These are phyloP conservation scores for Mylabris sibirica DNA, from an alignment of 2,888 invertebrate genomes.

Conservation along the genomic window DNA sequence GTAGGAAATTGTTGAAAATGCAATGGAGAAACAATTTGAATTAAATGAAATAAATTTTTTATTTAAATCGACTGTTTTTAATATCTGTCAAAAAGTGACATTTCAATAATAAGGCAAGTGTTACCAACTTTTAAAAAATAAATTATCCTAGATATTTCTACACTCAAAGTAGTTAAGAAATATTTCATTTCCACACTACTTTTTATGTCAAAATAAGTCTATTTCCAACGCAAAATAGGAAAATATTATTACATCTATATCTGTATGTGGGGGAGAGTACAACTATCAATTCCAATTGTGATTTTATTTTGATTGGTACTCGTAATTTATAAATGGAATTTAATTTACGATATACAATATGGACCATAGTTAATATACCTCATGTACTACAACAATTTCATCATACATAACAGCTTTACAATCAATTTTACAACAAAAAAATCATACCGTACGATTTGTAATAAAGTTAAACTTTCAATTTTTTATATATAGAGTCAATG, in stretches of 20 bases:
- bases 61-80: too few species aligned
- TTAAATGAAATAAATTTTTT: too few species aligned
- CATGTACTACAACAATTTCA: not conserved
- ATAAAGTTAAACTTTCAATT: not conserved
- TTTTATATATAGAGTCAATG: not conserved
- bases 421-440: not conserved
- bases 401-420: not conserved
- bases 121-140: too few species aligned
- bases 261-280: slow-evolving; percentile 13
- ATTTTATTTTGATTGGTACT: slow-evolving; percentile 18
- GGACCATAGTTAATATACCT: not conserved
- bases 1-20: too few species aligned
- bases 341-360: slow-evolving; percentile 8
- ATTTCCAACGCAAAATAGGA: too few species aligned
- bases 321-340: slow-evolving; percentile 9
- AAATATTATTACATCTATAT: slow-evolving; percentile 23
- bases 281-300: slow-evolving; percentile 29
- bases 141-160: too few species aligned
- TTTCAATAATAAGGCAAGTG: too few species aligned
- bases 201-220: too few species aligned
- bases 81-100: too few species aligned
- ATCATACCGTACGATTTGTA: not conserved
- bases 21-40: too few species aligned
- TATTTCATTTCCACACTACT: too few species aligned
- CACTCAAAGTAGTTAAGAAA: too few species aligned